Evolutionary conservation across 2,113 vertebrate species (phyloP).

Genomic region (Platysteira castanea): DNA sequence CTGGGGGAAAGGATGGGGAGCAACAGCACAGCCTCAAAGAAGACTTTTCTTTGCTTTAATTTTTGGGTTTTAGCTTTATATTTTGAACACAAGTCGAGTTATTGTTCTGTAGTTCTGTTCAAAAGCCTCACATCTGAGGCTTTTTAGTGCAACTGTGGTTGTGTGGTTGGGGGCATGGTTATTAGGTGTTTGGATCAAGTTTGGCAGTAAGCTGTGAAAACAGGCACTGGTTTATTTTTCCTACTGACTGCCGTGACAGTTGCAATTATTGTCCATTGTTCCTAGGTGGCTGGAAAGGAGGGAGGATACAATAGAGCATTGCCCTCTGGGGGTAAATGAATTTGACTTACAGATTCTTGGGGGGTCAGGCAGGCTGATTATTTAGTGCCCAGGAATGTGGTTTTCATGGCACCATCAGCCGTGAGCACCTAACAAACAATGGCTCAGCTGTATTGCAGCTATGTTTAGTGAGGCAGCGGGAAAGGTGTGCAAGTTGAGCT

Average conservation of each 20-base stretch:
- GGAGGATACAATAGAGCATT: conserved; percentile 63
- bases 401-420: conserved; percentile 68
- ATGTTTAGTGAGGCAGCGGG: conserved; percentile 54
- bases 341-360: conserved; percentile 82
- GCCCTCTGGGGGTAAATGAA: conserved; percentile 82
- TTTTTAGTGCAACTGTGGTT: conserved; percentile 50
- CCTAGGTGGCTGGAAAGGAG: conserved; percentile 67
- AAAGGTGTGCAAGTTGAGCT: conserved; percentile 43
- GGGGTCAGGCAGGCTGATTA: conserved; percentile 69
- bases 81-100: conserved; percentile 82
- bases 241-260: conserved; percentile 83
- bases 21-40: conserved; percentile 69
- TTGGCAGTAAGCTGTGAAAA: conserved; percentile 83
- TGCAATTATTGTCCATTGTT: conserved; percentile 92
- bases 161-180: conserved; percentile 58
- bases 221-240: conserved; percentile 82
- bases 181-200: conserved; percentile 72
- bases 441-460: conserved; percentile 53
- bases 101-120: conserved; percentile 80
- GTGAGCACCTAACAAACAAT: conserved; percentile 53
- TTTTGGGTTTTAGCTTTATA: conserved; percentile 72
- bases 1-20: conserved; percentile 40
- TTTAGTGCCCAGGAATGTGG: conserved; percentile 81
- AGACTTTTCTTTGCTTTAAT: conserved; percentile 79
- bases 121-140: conserved; percentile 69